Conservation (phyloP, 2,113 vertebrate species). For the Marcusenius ussheri region DNA sequence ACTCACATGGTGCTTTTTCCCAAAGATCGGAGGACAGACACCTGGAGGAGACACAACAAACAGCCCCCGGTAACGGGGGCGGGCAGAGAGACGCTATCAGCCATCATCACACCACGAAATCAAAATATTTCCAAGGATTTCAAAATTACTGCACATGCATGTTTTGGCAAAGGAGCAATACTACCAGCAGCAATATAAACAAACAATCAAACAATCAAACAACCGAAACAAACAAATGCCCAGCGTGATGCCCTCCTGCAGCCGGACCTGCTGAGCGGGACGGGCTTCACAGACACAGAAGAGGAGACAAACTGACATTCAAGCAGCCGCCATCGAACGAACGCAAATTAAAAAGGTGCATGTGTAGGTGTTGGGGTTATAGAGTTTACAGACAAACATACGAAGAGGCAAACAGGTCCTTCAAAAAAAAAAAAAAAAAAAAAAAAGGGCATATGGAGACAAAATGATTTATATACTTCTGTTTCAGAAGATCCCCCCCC, state of each 20-base stretch:
- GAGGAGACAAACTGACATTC: not conserved
- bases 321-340: not conserved
- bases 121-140: not conserved
- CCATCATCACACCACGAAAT: not conserved
- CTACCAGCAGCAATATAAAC: not conserved
- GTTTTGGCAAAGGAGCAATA: not conserved
- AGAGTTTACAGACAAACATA: not conserved
- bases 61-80: not conserved
- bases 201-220: not conserved
- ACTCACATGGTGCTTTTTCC: not conserved
- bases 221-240: not conserved
- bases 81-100: not conserved
- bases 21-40: not conserved
- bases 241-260: not conserved
- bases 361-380: not conserved
- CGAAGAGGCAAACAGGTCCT: not conserved
- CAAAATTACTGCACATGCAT: not conserved
- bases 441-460: not conserved
- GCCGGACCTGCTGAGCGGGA: not conserved
- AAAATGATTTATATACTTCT: not conserved
- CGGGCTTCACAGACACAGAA: not conserved
- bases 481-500: not conserved
- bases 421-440: not conserved
- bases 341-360: not conserved
- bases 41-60: not conserved